A percentile compares a stretch with the other conserved stretches of the same genome.
phyloP scores from a whole-genome alignment of 2,888 invertebrate genomes.

The Sphaerophoria rueppellii region DNA sequence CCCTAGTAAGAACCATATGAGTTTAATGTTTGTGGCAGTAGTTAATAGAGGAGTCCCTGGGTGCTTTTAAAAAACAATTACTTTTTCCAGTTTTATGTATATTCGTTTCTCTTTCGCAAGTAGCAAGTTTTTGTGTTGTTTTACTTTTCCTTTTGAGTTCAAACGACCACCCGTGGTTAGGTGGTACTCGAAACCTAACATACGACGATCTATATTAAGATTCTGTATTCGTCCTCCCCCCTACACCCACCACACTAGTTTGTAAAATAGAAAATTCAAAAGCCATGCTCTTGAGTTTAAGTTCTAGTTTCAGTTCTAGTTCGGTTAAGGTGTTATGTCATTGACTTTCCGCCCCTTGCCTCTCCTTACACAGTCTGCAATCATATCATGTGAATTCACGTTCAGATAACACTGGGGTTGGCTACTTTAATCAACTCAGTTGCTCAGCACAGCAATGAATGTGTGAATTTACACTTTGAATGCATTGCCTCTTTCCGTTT shows the following conservation, averaged over 20 bases:
- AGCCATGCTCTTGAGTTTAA: constrained; percentile 31
- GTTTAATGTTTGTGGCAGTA: constrained; percentile 9
- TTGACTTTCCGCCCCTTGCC: constrained; percentile 44
- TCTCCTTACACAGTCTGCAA: not conserved
- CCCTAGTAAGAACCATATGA: constrained; percentile 31
- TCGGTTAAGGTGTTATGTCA: constrained; percentile 47
- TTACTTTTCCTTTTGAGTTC: constrained; percentile 1
- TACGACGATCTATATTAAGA: not conserved
- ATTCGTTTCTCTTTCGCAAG: not conserved
- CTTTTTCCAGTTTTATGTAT: constrained; percentile 31
- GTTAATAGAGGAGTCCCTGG: constrained; percentile 61
- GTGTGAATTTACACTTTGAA: constrained; percentile 61
- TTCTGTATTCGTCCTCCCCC: not conserved
- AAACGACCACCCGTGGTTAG: not conserved
- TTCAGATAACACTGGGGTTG: constrained; percentile 48
- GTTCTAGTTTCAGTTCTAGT: not conserved
- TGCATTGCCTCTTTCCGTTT: constrained; percentile 53
- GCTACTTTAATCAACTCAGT: constrained; percentile 67
- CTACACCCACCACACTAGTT: not conserved
- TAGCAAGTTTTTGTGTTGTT: constrained; percentile 26
- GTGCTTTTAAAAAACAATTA: constrained; percentile 63
- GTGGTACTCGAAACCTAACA: constrained; percentile 11
- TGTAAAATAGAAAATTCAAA: constrained; percentile 10
- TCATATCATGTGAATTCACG: constrained; percentile 11
- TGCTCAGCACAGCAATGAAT: constrained; percentile 25